Evolutionary conservation across 2,797 vertebrate genomes (phyloP).

Genomic region (Clarias pachynema): DNA sequence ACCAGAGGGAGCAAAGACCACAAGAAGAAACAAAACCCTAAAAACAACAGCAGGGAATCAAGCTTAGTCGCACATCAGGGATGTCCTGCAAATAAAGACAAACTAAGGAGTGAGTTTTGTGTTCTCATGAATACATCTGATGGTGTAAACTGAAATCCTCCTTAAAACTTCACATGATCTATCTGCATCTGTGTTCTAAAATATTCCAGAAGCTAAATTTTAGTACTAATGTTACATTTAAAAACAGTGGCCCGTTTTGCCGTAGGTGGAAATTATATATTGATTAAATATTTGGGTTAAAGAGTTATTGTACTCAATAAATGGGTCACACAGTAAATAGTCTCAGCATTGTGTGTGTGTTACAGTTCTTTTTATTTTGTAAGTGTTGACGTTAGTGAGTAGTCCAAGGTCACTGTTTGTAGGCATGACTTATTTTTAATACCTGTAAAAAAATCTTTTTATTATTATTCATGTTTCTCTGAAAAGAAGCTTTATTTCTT

Average conservation of each 20-base stretch:
- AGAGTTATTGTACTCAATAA: constrained; percentile 45
- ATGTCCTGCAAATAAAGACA: constrained; percentile 5
- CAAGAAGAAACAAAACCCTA: constrained; percentile 43
- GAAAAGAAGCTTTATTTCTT: constrained; percentile 16
- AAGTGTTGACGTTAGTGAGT: constrained; percentile 10
- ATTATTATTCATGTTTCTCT: neutral
- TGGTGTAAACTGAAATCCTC: constrained; percentile 21
- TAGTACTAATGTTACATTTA: constrained; percentile 5
- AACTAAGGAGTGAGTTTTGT: neutral
- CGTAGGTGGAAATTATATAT: constrained; percentile 9
- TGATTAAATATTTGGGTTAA: neutral
- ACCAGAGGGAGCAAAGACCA: constrained; percentile 71
- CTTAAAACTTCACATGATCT: neutral
- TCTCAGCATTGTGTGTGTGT: constrained; percentile 29
- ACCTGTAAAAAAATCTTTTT: neutral
- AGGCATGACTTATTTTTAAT: constrained; percentile 15
- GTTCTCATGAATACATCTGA: neutral
- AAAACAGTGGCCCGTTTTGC: neutral
- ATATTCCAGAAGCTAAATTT: constrained; percentile 2
- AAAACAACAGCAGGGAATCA: constrained; percentile 30
- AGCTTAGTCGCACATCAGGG: constrained; percentile 16
- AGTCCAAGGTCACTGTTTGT: constrained; percentile 14
- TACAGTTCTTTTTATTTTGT: constrained; percentile 1
- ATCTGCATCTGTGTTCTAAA: neutral
- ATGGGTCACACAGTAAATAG: constrained; percentile 34